Percentiles rank a stretch among this genome's conserved stretches.
These are phyloP conservation scores for Hyperopisus bebe DNA, from an alignment of 2,113 vertebrate species.

Conservation along the genomic window DNA sequence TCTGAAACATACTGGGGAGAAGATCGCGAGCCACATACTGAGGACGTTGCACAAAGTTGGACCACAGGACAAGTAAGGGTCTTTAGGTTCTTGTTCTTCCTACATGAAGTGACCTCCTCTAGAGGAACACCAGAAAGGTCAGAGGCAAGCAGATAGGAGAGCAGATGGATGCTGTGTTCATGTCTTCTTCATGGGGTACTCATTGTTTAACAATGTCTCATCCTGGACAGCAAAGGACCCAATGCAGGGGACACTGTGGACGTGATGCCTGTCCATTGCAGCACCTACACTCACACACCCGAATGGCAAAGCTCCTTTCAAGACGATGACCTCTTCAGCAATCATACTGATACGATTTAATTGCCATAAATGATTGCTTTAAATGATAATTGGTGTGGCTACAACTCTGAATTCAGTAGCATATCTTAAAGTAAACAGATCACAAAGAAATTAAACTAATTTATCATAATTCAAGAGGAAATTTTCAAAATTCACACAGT, in stretches of 20 bases:
- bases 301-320: neutral
- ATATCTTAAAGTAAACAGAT: neutral
- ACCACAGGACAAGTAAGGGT: neutral
- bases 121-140: neutral
- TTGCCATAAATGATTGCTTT: neutral
- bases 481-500: neutral
- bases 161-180: neutral
- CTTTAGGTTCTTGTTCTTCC: neutral
- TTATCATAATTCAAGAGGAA: neutral
- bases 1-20: neutral
- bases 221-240: neutral
- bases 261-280: neutral
- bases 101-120: neutral
- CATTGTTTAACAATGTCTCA: neutral
- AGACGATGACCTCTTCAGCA: neutral
- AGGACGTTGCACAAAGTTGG: neutral
- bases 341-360: neutral
- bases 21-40: neutral
- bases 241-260: neutral
- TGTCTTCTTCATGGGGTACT: neutral
- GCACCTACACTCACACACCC: neutral
- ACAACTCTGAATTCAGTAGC: neutral
- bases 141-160: neutral
- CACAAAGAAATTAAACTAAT: neutral
- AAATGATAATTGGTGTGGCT: neutral